phyloP scores from a whole-genome alignment of 2,113 vertebrate species.

The Corydoras sp. region DNA sequence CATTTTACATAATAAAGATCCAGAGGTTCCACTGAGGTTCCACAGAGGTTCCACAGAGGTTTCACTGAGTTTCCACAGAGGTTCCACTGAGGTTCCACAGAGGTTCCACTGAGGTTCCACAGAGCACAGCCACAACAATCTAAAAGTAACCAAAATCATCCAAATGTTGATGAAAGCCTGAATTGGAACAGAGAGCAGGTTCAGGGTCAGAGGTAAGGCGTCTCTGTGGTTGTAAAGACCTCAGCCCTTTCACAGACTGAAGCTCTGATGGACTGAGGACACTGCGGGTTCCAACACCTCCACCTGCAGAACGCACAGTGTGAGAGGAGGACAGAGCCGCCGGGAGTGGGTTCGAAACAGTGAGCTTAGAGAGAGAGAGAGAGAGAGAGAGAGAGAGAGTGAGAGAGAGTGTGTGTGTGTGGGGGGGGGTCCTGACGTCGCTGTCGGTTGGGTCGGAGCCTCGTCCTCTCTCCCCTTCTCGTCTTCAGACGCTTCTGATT shows the following conservation, averaged over 20 bases:
- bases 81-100: too few relatives aligned
- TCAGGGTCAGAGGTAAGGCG: too few relatives aligned
- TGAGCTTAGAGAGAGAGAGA: slow-evolving; percentile 33
- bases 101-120: too few relatives aligned
- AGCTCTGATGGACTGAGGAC: not conserved
- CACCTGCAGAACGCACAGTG: slow-evolving; percentile 44
- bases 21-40: too few relatives aligned
- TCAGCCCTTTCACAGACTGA: slow-evolving; percentile 25
- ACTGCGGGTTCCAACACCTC: not conserved
- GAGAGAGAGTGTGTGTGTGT: not conserved
- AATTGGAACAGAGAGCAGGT: too few relatives aligned
- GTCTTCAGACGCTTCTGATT: not conserved
- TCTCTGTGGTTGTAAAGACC: too few relatives aligned
- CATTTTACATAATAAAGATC: too few relatives aligned
- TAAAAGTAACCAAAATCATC: too few relatives aligned
- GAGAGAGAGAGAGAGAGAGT: slow-evolving; percentile 38
- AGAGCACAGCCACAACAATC: too few relatives aligned
- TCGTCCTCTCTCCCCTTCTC: not conserved
- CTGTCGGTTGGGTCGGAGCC: not conserved
- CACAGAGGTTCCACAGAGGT: too few relatives aligned
- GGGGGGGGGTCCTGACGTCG: not conserved
- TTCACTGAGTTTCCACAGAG: too few relatives aligned
- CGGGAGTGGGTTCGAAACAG: not conserved
- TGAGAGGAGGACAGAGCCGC: slow-evolving; percentile 57
- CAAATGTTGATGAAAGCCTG: too few relatives aligned